Base-by-base conservation (phyloP, 2,888 invertebrate species). In the Acronicta aceris region DNA sequence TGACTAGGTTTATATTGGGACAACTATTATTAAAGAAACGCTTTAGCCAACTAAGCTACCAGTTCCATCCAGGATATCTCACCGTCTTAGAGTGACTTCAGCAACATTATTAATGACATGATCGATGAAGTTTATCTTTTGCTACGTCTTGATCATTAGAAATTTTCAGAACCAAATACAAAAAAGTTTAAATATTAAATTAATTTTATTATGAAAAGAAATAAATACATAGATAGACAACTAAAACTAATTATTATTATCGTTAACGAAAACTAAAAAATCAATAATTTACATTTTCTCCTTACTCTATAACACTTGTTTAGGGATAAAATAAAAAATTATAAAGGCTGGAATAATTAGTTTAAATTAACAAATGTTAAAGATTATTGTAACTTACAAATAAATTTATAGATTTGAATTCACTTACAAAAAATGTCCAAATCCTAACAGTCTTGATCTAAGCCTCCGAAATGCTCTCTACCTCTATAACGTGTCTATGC, bases 401-500 rank as follows among this genome's bases (percentile, higher is more conserved):
- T 63, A 41, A 46, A 42, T 55, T 27, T 62, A 63, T 63, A 55
- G 41, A 73, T 33, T 53, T 53, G 48, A 27, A 56, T 42, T 16
- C 40, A 46, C 42, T 13, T 45, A 54, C 13, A 10, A 48, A 52
- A 17, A 15, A 27, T 12, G 43, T 33, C 36, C 56, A 65, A 76
- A 69, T 62, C 64, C 52, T 60, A 69, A 55, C 72, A 78, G 71
- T 73, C 74, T 74, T 77, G 71, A 65, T 59, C 82, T 82, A 89
- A 65, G 80, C 80, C 62, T 88, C 90, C 3, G 90, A 86, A 10
- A 92, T 63, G 65, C 88, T 90, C 62, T 94, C 91, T 1, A 95
- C 89, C 78, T 95, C 92, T 59, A 95, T 93, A 1, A 95, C 89
- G 74, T 94, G 94, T 58, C 85, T 89, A 58, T 95, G 95, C 55